Evolutionary conservation across 2,113 vertebrate species (phyloP), one percentile per base, ranked within the genome.

Genomic region (Corydoras maculifer): DNA sequence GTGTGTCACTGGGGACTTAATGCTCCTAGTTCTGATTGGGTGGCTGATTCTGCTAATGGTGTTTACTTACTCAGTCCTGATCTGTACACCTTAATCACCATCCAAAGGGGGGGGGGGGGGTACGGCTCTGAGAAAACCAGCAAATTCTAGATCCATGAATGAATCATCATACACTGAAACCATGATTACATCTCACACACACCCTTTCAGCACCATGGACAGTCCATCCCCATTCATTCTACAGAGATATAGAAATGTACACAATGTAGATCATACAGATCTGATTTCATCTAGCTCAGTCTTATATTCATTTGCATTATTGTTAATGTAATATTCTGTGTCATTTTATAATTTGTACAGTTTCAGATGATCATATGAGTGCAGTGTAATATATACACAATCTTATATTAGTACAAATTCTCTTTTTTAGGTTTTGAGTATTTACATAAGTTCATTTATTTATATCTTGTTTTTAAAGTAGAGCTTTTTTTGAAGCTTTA

Each of bases 41-140:
- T 68, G 72, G 58, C 65, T 61, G 76, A 70, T 64, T 83, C 84
- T 80, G 78, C 80, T 88, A 85, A 87, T 86, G 80, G 82, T 87
- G 86, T 90, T 90, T 87, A 87, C 86, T 74, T 81, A 86, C 68
- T 75, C 62, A 83, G 85, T 78, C 77, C 82, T 82, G 84, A 86
- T 85, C 87, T 88, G 85, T 58, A 80, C 77, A 80, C 80, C 84
- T 82, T 88, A 85, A 88, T 89, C 86, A 88, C 62, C 75, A 76
- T 64, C 73, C 4, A 8, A 8, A 43, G 7, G 35, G 35, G 35
- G 35, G 35, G 35, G 1, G 35, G 35, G 4, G 7, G 4, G 35
- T 43, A 43, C 35, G 35, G 35, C 59, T 66, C 65, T 50, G 68
- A 69, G 49, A 63, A 61, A 65, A 74, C 49, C 78, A 66, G 72